Conservation (phyloP, 2,797 vertebrate genomes). For the Triplophysa yarkandensis region DNA sequence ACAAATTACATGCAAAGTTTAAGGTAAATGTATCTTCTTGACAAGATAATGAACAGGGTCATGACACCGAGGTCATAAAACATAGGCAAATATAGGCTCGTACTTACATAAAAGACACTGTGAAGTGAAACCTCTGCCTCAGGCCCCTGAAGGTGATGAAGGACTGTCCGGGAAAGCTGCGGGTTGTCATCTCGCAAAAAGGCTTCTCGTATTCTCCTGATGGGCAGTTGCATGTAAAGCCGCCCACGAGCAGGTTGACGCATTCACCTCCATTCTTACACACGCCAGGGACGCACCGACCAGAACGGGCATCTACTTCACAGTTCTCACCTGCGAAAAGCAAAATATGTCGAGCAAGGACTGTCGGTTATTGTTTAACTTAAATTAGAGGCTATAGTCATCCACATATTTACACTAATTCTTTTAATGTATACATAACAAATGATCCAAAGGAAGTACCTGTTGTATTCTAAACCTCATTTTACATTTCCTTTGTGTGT, state of each 20-base stretch:
- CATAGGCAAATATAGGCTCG: constrained; percentile 6
- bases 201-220: constrained; percentile 87
- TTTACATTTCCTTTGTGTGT: too few relatives aligned
- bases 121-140: constrained; percentile 96
- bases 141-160: constrained; percentile 97
- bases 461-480: too few relatives aligned
- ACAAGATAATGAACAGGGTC: constrained; percentile 29
- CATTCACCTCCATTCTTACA: constrained; percentile 95
- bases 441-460: too few relatives aligned
- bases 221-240: constrained; percentile 91
- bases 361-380: neutral
- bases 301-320: constrained; percentile 85
- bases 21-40: constrained; percentile 24
- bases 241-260: constrained; percentile 88
- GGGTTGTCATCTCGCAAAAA: constrained; percentile 94
- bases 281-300: constrained; percentile 86
- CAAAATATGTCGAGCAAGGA: neutral
- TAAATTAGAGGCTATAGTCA: neutral
- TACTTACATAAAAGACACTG: constrained; percentile 89
- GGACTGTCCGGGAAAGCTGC: constrained; percentile 92
- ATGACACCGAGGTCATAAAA: constrained; percentile 15
- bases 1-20: constrained; percentile 36
- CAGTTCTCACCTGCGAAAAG: constrained; percentile 85
- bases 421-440: too few relatives aligned
- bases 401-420: neutral